These are phyloP conservation scores for Chloroceryle amazona DNA, from an alignment of 2,797 vertebrate species.

Conservation along the genomic window DNA sequence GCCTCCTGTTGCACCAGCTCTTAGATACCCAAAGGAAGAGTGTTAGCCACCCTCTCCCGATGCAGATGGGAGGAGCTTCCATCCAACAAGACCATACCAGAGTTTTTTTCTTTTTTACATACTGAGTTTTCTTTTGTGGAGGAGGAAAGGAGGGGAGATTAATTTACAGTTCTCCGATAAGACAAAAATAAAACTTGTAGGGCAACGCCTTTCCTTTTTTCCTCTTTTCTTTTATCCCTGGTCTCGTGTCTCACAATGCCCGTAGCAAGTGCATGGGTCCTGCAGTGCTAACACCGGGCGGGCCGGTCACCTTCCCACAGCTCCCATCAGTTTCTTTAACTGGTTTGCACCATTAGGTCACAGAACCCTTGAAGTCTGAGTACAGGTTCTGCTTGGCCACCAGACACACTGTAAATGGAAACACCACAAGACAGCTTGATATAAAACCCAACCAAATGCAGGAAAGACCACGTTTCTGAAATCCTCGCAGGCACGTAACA, in stretches of 20 bases:
- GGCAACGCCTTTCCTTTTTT: slow-evolving; percentile 58
- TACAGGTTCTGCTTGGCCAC: background rate
- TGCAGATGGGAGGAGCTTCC: background rate
- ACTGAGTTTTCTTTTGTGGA: background rate
- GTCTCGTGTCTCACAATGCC: slow-evolving; percentile 29
- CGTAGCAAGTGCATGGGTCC: background rate
- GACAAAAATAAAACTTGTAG: slow-evolving; percentile 47
- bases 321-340: background rate
- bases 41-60: background rate
- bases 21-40: background rate
- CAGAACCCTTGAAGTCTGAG: background rate
- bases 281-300: background rate
- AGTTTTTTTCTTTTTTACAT: background rate
- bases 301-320: background rate
- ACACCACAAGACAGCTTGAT: background rate
- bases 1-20: background rate
- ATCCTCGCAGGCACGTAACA: background rate
- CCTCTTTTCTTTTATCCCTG: background rate
- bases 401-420: background rate
- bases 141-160: slow-evolving; percentile 64
- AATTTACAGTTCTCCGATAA: slow-evolving; percentile 50
- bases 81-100: background rate
- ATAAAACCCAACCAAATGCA: accelerated
- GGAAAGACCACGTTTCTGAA: accelerated
- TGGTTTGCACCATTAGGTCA: background rate